Percentiles rank a stretch among this genome's conserved stretches.
These are phyloP conservation scores for Jordanella pulchra DNA, from an alignment of 2,797 vertebrate species.

Conservation along the genomic window DNA sequence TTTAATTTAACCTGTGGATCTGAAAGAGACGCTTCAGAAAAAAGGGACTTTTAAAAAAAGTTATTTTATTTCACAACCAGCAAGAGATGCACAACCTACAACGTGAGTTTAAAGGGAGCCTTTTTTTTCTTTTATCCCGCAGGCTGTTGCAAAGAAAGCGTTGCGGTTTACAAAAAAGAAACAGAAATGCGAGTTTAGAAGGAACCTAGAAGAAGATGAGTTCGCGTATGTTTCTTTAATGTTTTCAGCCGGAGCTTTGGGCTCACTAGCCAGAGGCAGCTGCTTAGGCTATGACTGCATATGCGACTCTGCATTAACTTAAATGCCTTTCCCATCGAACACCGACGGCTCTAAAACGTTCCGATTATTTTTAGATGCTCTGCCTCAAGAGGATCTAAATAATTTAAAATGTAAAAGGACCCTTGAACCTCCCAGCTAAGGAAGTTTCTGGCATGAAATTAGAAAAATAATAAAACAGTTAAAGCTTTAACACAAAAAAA, in stretches of 20 bases:
- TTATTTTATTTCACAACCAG: slow-evolving; percentile 21
- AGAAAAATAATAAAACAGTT: no score
- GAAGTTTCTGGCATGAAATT: not conserved
- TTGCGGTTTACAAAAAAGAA: slow-evolving; percentile 1
- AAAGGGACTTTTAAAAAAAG: slow-evolving; percentile 3
- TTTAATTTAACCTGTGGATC: slow-evolving; percentile 50
- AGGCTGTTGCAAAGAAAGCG: not conserved
- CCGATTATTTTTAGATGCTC: not conserved
- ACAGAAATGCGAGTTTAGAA: slow-evolving; percentile 18
- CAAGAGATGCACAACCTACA: slow-evolving; percentile 90
- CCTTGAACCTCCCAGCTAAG: not conserved
- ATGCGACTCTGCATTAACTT: not conserved
- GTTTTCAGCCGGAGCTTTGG: slow-evolving; percentile 16
- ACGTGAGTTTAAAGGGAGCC: slow-evolving; percentile 82
- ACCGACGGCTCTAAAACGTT: slow-evolving; percentile 8
- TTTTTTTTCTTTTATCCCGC: slow-evolving; percentile 5
- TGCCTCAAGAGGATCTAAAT: not conserved
- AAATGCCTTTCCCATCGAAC: slow-evolving; percentile 1
- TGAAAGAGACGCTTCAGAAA: slow-evolving; percentile 46
- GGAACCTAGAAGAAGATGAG: slow-evolving; percentile 22
- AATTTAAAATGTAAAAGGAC: slow-evolving; percentile 1
- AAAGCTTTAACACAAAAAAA: no score
- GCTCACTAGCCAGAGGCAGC: slow-evolving; percentile 12
- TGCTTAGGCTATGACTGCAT: slow-evolving; percentile 8
- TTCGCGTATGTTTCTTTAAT: slow-evolving; percentile 32